A percentile compares a stretch with the other conserved stretches of the same genome.
phyloP scores from a whole-genome alignment of 2,113 vertebrate species.

The Etia nguti region DNA sequence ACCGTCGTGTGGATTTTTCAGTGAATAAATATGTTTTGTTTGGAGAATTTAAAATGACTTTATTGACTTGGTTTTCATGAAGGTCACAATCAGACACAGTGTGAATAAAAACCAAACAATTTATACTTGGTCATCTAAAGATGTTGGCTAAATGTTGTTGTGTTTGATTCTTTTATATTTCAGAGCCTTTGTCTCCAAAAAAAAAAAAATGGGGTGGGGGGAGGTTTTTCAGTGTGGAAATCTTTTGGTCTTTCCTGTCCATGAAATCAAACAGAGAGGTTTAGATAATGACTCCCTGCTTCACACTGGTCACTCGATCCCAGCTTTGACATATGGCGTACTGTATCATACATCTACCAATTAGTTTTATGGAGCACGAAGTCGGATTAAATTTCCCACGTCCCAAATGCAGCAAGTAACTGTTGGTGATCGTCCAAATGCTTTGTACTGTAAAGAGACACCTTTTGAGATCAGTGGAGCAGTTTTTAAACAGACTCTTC shows the following conservation, averaged over 20 bases:
- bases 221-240: background rate
- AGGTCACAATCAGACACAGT: background rate
- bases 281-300: background rate
- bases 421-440: background rate
- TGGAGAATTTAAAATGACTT: no score
- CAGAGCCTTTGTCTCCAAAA: no score
- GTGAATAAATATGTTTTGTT: no score
- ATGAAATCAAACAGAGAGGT: background rate
- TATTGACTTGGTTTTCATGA: background rate
- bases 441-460: background rate
- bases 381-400: background rate
- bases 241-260: background rate
- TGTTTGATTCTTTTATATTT: background rate
- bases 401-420: background rate
- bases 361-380: background rate
- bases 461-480: background rate
- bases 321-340: background rate
- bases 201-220: no score
- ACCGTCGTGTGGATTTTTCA: no score
- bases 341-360: background rate
- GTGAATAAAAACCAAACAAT: background rate
- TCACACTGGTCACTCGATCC: background rate
- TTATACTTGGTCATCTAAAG: background rate
- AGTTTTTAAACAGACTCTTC: background rate
- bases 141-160: background rate